phyloP scores from a whole-genome alignment of 2,888 invertebrate genomes.

The Synanthedon tipuliformis region DNA sequence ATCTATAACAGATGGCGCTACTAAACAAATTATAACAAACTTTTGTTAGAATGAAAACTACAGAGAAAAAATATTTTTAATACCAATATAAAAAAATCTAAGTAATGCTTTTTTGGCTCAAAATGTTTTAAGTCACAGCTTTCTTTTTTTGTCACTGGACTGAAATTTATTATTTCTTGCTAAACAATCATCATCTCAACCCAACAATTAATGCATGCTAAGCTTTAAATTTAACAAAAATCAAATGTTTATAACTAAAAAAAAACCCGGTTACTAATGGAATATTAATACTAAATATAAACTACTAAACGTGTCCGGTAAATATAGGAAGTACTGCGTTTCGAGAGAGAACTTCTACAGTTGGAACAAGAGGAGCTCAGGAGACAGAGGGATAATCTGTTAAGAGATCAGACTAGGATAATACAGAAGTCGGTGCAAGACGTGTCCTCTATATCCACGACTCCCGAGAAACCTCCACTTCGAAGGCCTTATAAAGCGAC shows the following conservation, averaged over 20 bases:
- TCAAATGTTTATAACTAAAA: conserved; percentile 13
- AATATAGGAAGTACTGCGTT: conserved; percentile 76
- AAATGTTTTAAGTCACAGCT: neutral
- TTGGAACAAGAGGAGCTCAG: conserved; percentile 82
- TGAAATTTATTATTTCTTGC: conserved; percentile 5
- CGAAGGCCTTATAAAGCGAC: conserved; percentile 20
- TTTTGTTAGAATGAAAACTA: too few relatives aligned
- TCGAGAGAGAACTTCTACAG: conserved; percentile 82
- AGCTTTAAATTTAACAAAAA: conserved; percentile 23
- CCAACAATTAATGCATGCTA: conserved; percentile 20
- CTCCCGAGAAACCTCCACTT: conserved; percentile 43
- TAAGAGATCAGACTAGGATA: conserved; percentile 74
- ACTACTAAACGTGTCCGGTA: neutral
- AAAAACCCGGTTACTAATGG: conserved; percentile 5
- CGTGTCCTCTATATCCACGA: conserved; percentile 45
- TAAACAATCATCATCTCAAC: neutral
- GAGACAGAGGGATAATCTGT: conserved; percentile 78
- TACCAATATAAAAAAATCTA: too few relatives aligned
- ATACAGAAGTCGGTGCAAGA: conserved; percentile 75
- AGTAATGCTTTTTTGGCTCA: too few relatives aligned
- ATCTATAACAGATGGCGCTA: too few relatives aligned
- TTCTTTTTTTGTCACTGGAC: conserved; percentile 12
- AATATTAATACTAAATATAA: conserved; percentile 1
- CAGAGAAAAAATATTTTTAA: too few relatives aligned
- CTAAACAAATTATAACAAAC: too few relatives aligned